These are phyloP conservation scores for Sinocyclocheilus rhinocerous DNA, from an alignment of 2,113 vertebrate species.

Conservation along the genomic window DNA sequence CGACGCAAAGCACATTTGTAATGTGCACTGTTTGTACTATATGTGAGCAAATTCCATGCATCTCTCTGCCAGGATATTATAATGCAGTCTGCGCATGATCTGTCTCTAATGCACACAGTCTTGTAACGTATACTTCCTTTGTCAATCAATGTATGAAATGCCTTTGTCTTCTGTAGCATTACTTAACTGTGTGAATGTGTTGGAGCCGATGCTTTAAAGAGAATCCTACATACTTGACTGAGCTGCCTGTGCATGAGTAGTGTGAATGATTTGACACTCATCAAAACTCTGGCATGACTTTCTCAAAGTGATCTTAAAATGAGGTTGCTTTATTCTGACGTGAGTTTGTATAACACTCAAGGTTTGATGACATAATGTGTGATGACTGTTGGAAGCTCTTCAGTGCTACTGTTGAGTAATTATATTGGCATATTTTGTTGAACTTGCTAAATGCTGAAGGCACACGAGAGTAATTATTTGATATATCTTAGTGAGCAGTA, in stretches of 20 bases:
- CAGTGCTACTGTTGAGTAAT: background rate
- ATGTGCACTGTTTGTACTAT: background rate
- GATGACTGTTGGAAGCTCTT: background rate
- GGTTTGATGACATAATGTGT: background rate
- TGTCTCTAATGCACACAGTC: background rate
- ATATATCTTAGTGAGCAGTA: background rate
- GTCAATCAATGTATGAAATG: slow-evolving; percentile 7
- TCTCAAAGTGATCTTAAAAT: background rate
- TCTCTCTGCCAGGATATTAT: background rate
- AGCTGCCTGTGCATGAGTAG: background rate
- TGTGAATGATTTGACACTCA: slow-evolving; percentile 25
- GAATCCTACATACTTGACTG: slow-evolving; percentile 10
- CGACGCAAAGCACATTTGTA: background rate
- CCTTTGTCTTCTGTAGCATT: background rate
- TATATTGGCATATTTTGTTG: background rate
- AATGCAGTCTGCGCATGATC: background rate
- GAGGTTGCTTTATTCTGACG: background rate
- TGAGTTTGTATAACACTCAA: background rate
- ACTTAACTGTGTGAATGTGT: slow-evolving; percentile 9
- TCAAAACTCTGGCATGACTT: slow-evolving; percentile 7
- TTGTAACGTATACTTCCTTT: background rate
- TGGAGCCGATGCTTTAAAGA: background rate
- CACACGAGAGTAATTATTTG: background rate
- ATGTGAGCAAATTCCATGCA: background rate
- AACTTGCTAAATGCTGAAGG: background rate